Evolutionary conservation across 2,797 vertebrate species (phyloP).

Genomic region (Tachyglossus aculeatus): DNA sequence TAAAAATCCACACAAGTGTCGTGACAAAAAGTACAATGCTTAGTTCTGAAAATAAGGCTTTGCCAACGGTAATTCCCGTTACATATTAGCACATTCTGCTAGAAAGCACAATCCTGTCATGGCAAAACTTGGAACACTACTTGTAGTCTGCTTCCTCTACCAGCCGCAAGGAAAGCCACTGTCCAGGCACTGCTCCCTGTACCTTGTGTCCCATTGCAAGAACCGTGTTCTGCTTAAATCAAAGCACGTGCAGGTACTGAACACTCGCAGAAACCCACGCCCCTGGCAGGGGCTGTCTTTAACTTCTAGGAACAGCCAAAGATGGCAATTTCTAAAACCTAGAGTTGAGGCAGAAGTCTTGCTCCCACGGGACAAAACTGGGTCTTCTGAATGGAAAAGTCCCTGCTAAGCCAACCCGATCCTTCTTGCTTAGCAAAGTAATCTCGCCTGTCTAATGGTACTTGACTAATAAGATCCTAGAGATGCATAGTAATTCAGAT

Average conservation of each 20-base stretch:
- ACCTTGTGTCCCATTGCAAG: slow-evolving; percentile 33
- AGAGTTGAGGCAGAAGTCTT: slow-evolving; percentile 60
- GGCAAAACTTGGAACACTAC: slow-evolving; percentile 14
- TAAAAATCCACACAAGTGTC: slow-evolving; percentile 39
- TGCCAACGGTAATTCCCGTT: slow-evolving; percentile 33
- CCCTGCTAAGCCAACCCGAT: slow-evolving; percentile 27
- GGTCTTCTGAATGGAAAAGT: slow-evolving; percentile 35
- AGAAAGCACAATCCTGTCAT: slow-evolving; percentile 60
- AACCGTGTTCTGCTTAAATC: slow-evolving; percentile 62
- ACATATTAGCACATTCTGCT: slow-evolving; percentile 38
- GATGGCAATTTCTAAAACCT: slow-evolving; percentile 64
- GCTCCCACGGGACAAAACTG: slow-evolving; percentile 49
- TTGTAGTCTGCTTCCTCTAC: slow-evolving; percentile 35
- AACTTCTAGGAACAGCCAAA: slow-evolving; percentile 69
- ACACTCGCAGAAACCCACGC: slow-evolving; percentile 55
- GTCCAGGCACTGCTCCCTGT: slow-evolving; percentile 44
- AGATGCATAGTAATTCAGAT: slow-evolving; percentile 57
- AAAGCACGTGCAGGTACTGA: slow-evolving; percentile 56
- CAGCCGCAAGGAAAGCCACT: slow-evolving; percentile 36
- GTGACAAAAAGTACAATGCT: slow-evolving; percentile 37
- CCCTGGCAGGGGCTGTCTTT: slow-evolving; percentile 56
- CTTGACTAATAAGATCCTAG: slow-evolving; percentile 68
- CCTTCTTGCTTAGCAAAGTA: slow-evolving; percentile 36
- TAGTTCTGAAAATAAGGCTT: slow-evolving; percentile 38
- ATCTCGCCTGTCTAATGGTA: slow-evolving; percentile 52